These are phyloP conservation scores for Yponomeuta cagnagella DNA, from an alignment of 2,888 invertebrate species.

Conservation along the genomic window DNA sequence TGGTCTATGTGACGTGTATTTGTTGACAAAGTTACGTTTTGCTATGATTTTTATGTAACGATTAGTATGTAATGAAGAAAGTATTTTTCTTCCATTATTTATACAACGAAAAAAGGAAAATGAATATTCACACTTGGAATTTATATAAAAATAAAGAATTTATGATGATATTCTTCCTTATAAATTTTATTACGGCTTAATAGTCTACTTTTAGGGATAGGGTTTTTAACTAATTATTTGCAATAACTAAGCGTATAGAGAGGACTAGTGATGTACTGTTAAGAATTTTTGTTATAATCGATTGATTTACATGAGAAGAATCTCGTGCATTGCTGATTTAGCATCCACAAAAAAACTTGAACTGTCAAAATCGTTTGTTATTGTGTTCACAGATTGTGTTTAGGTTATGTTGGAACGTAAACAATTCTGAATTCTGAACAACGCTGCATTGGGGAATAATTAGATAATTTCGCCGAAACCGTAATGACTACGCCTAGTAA, in stretches of 20 bases:
- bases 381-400: background rate
- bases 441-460: background rate
- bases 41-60: background rate
- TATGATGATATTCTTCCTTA: too few species aligned
- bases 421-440: background rate
- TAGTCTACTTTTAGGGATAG: too few species aligned
- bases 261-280: background rate
- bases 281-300: background rate
- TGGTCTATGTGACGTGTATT: background rate
- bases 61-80: too few species aligned
- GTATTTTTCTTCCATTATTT: too few species aligned
- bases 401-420: slow-evolving; percentile 5
- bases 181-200: too few species aligned
- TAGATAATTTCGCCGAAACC: background rate
- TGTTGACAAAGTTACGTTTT: slow-evolving; percentile 6
- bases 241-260: background rate
- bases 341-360: background rate
- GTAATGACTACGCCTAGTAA: slow-evolving; percentile 14
- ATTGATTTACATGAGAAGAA: background rate
- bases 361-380: background rate
- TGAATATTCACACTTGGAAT: too few species aligned
- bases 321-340: background rate
- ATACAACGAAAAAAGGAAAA: too few species aligned
- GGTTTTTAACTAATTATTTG: background rate
- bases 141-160: too few species aligned